Evolutionary conservation across 2,113 vertebrate genomes (phyloP).

Genomic region (Sebastes fasciatus): DNA sequence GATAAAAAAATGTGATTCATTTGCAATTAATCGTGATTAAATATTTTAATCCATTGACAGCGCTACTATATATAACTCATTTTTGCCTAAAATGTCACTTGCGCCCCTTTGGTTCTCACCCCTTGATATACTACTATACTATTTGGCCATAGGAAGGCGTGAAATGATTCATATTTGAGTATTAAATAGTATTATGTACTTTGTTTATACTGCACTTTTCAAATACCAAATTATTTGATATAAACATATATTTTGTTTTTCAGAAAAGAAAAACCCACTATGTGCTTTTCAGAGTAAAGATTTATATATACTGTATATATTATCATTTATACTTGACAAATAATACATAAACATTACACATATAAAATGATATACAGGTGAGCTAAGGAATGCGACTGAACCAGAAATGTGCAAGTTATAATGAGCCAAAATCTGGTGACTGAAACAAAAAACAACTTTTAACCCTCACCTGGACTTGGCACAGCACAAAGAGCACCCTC

Average conservation of each 20-base stretch:
- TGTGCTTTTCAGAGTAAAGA: not conserved
- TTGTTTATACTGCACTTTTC: not conserved
- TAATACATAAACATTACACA: no score
- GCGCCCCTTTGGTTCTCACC: no score
- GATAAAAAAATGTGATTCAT: no score
- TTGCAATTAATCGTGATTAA: no score
- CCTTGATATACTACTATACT: not conserved
- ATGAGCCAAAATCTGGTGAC: not conserved
- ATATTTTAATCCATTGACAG: no score
- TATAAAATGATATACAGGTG: not conserved
- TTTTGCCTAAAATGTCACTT: no score
- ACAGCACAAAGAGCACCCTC: conserved; percentile 2
- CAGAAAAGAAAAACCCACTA: not conserved
- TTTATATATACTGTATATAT: not conserved
- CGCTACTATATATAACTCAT: no score
- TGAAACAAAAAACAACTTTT: not conserved
- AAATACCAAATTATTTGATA: not conserved
- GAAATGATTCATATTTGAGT: not conserved
- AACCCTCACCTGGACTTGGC: conserved; percentile 56
- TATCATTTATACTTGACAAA: not conserved
- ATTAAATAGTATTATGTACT: not conserved
- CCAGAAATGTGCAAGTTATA: not conserved
- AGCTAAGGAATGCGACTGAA: not conserved
- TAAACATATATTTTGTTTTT: not conserved
- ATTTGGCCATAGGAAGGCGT: not conserved